Evolutionary conservation across 2,113 vertebrate species (phyloP).

Genomic region (Marmota flaviventris): DNA sequence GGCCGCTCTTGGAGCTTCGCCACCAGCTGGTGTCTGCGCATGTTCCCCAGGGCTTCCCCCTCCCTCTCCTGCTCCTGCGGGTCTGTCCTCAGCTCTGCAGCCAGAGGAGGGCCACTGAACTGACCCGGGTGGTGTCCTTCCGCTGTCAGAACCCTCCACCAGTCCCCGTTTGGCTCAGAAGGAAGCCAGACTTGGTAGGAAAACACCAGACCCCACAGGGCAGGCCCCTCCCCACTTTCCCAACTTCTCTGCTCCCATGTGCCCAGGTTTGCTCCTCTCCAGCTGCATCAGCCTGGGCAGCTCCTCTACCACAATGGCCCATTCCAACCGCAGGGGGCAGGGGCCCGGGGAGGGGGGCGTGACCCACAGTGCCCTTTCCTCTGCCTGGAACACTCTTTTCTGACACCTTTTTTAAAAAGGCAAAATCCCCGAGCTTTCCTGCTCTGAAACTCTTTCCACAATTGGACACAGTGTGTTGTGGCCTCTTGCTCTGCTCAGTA

Average conservation of each 20-base stretch:
- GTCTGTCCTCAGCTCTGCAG: background rate
- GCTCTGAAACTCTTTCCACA: background rate
- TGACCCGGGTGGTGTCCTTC: background rate
- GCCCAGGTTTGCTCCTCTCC: background rate
- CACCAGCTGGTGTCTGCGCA: too few species aligned
- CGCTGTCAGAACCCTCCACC: background rate
- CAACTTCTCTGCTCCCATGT: background rate
- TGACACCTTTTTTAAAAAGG: background rate
- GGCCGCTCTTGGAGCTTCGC: background rate
- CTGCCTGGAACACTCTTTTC: background rate
- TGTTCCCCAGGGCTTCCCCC: background rate
- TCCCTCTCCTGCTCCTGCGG: background rate
- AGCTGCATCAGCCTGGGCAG: background rate
- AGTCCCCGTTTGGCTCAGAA: background rate
- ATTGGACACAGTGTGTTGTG: background rate
- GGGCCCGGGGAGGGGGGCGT: too few species aligned
- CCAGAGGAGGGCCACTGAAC: background rate
- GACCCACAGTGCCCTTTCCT: background rate
- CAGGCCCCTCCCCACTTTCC: fast-evolving
- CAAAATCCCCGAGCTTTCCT: background rate
- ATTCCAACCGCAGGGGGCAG: too few species aligned
- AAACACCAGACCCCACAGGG: background rate
- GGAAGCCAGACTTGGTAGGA: background rate
- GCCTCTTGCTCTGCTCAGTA: background rate
- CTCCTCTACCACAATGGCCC: background rate